A percentile compares a stretch with the other conserved stretches of the same genome.
Conservation (phyloP, 2,797 vertebrate species). For the Fistularia tabacaria region DNA sequence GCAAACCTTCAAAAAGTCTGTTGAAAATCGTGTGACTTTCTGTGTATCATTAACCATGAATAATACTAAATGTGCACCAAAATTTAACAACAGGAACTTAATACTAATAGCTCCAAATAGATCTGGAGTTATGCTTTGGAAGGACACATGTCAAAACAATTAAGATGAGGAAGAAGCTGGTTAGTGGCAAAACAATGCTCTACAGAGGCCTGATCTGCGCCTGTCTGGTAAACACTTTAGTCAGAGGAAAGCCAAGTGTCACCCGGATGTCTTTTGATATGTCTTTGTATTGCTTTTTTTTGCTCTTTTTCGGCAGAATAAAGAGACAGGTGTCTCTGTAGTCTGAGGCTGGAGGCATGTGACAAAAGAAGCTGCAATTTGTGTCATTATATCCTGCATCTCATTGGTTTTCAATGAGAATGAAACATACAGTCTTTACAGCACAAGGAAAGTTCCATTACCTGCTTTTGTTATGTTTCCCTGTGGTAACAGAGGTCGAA, state of each 20-base stretch:
- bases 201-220: too few relatives aligned
- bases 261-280: constrained; percentile 73
- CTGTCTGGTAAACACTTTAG: constrained; percentile 67
- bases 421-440: constrained; percentile 77
- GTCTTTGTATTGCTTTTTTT: constrained; percentile 64
- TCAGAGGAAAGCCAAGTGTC: constrained; percentile 63
- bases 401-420: constrained; percentile 77
- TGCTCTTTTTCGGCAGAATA: constrained; percentile 51
- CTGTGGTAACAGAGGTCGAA: constrained; percentile 39
- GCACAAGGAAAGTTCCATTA: constrained; percentile 73
- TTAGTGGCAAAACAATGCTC: constrained; percentile 62
- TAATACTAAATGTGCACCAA: constrained; percentile 1
- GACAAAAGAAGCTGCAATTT: constrained; percentile 55
- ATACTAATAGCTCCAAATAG: constrained; percentile 42
- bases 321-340: constrained; percentile 69
- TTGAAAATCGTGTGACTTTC: too few relatives aligned
- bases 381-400: constrained; percentile 63
- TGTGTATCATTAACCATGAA: too few relatives aligned
- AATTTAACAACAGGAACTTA: constrained; percentile 55
- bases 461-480: constrained; percentile 74
- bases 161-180: constrained; percentile 58
- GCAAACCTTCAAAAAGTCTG: too few relatives aligned
- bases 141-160: constrained; percentile 60
- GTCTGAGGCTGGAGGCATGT: too few relatives aligned
- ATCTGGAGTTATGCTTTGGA: constrained; percentile 39